A percentile compares a stretch with the other conserved stretches of the same genome.
Conservation (phyloP, 2,113 vertebrate genomes). For the Pionites leucogaster region DNA sequence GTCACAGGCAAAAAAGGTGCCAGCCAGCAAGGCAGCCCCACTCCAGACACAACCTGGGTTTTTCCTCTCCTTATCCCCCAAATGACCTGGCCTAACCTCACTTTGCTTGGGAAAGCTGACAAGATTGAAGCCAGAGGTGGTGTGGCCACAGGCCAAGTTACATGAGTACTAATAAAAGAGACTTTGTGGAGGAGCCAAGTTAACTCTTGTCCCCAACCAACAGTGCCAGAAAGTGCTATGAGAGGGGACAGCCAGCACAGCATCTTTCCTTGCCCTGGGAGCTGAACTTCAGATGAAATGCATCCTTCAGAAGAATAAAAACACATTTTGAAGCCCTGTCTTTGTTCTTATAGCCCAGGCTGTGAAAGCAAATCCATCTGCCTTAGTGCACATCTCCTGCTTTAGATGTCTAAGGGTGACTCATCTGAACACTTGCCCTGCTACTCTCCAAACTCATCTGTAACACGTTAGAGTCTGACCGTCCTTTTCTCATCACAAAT, state of each 20-base stretch:
- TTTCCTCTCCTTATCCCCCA: constrained; percentile 16
- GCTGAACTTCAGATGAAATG: neutral
- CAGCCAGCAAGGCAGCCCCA: neutral
- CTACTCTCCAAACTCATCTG: neutral
- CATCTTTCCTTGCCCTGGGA: constrained; percentile 39
- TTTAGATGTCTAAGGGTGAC: neutral
- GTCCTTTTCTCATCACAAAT: neutral
- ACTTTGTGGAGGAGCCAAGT: constrained; percentile 67
- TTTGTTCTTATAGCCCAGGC: neutral
- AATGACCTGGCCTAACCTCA: constrained; percentile 27
- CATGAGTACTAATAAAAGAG: constrained; percentile 63
- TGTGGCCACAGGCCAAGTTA: constrained; percentile 52
- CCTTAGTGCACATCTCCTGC: neutral
- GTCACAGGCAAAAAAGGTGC: neutral
- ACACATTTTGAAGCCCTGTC: neutral
- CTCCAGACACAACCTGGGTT: neutral
- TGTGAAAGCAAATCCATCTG: neutral
- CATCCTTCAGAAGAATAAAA: constrained; percentile 10
- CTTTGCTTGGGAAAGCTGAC: constrained; percentile 54
- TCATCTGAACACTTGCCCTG: neutral
- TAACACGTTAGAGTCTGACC: neutral
- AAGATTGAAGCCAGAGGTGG: constrained; percentile 55
- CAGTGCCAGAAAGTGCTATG: constrained; percentile 21
- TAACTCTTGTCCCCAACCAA: constrained; percentile 43
- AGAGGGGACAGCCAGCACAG: constrained; percentile 32